Evolutionary conservation across 2,797 vertebrate genomes (phyloP).

Genomic region (Decapterus maruadsi): DNA sequence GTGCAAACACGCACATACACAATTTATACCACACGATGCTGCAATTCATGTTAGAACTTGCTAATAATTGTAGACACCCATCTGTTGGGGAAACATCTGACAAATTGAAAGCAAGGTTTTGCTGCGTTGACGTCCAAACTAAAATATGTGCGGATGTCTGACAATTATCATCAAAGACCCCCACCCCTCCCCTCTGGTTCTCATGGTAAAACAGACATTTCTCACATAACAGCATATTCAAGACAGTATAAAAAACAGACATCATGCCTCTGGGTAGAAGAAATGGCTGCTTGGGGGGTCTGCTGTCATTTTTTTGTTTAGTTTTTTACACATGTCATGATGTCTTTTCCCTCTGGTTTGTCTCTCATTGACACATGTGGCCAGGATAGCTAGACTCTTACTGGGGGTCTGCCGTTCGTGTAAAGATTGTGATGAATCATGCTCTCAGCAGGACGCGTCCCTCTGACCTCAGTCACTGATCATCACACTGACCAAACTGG

Average conservation of each 20-base stretch:
- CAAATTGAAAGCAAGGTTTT: conserved; percentile 28
- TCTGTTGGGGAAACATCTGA: conserved; percentile 16
- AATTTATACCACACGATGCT: conserved; percentile 6
- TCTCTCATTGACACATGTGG: conserved; percentile 30
- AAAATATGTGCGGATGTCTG: conserved; percentile 20
- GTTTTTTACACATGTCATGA: no score
- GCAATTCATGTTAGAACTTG: neutral
- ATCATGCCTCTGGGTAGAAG: neutral
- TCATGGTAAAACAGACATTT: conserved; percentile 12
- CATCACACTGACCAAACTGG: conserved; percentile 34
- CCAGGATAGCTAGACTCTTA: conserved; percentile 20
- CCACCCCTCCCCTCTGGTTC: neutral
- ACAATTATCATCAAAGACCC: conserved; percentile 8
- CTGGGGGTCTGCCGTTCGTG: conserved; percentile 17
- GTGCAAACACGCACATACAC: conserved; percentile 14
- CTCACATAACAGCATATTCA: conserved; percentile 9
- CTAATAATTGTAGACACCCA: neutral
- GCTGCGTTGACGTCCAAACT: neutral
- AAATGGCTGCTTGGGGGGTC: neutral
- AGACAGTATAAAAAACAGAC: neutral
- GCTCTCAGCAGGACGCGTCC: conserved; percentile 26
- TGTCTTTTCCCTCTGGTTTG: conserved; percentile 18
- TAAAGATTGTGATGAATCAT: conserved; percentile 49
- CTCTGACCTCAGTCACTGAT: conserved; percentile 27
- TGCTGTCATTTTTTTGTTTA: neutral